Evolutionary conservation across 2,888 invertebrate genomes (phyloP).

Genomic region (Parnassius glacialis): DNA sequence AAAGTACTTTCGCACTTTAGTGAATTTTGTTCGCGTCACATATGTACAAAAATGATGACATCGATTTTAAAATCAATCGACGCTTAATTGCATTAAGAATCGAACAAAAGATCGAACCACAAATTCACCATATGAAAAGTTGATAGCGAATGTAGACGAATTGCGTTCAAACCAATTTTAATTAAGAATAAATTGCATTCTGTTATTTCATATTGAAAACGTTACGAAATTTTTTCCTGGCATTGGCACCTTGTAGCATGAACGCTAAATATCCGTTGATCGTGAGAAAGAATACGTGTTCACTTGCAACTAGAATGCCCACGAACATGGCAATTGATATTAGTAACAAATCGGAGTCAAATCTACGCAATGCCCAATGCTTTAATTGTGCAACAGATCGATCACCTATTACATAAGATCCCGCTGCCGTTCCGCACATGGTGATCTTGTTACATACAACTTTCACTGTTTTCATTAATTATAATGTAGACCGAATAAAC

Average conservation of each 20-base stretch:
- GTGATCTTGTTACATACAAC: slow-evolving; percentile 35
- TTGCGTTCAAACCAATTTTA: too few relatives aligned
- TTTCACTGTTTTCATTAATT: slow-evolving; percentile 30
- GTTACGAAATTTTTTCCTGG: not conserved
- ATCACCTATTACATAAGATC: slow-evolving; percentile 35
- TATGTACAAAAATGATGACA: too few relatives aligned
- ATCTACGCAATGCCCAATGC: slow-evolving; percentile 29
- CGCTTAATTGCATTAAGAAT: too few relatives aligned
- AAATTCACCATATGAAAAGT: too few relatives aligned
- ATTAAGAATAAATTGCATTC: too few relatives aligned
- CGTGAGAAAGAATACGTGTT: slow-evolving; percentile 15
- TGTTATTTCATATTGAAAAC: not conserved
- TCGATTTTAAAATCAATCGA: too few relatives aligned
- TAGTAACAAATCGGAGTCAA: slow-evolving; percentile 1
- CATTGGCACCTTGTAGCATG: slow-evolving; percentile 4
- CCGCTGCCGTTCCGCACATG: slow-evolving; percentile 31
- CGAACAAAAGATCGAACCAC: too few relatives aligned
- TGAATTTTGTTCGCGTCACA: too few relatives aligned
- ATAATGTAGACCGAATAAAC: not conserved
- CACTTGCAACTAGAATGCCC: slow-evolving; percentile 2
- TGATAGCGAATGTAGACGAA: too few relatives aligned
- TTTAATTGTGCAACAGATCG: slow-evolving; percentile 39
- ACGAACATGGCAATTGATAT: not conserved
- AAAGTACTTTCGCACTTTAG: too few relatives aligned
- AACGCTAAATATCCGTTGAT: slow-evolving; percentile 3